A percentile compares a stretch with the other conserved stretches of the same genome.
Evolutionary conservation across 2,797 vertebrate genomes (phyloP).

Genomic region (Cottoperca gobio): DNA sequence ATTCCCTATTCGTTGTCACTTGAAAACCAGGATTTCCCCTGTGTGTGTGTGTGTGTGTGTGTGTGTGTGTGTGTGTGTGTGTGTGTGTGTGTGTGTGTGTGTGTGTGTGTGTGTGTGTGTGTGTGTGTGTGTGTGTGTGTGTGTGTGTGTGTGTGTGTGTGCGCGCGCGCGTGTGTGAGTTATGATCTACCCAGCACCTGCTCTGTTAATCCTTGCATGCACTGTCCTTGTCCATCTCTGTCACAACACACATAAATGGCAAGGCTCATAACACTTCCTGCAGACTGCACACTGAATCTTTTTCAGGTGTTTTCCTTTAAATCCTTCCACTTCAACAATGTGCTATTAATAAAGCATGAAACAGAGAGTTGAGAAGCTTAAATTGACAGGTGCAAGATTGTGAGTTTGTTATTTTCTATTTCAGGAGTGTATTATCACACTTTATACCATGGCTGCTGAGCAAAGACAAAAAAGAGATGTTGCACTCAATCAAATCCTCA

Average conservation of each 20-base stretch:
- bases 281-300: neutral
- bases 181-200: slow-evolving; percentile 1
- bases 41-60: too few relatives aligned
- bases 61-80: too few relatives aligned
- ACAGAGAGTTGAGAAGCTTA: neutral
- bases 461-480: neutral
- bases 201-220: slow-evolving; percentile 7
- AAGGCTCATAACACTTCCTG: neutral
- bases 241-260: neutral
- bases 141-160: slow-evolving; percentile 3
- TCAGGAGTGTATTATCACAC: neutral
- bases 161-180: neutral
- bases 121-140: neutral
- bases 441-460: neutral
- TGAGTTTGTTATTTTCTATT: neutral
- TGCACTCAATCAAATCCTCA: too few relatives aligned
- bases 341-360: neutral
- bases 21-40: too few relatives aligned
- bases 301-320: neutral
- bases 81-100: neutral
- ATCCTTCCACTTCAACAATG: neutral
- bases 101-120: slow-evolving; percentile 8
- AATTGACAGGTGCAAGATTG: neutral
- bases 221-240: neutral
- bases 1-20: too few relatives aligned